phyloP scores from a whole-genome alignment of 2,113 vertebrate genomes.

The Madoqua kirkii region DNA sequence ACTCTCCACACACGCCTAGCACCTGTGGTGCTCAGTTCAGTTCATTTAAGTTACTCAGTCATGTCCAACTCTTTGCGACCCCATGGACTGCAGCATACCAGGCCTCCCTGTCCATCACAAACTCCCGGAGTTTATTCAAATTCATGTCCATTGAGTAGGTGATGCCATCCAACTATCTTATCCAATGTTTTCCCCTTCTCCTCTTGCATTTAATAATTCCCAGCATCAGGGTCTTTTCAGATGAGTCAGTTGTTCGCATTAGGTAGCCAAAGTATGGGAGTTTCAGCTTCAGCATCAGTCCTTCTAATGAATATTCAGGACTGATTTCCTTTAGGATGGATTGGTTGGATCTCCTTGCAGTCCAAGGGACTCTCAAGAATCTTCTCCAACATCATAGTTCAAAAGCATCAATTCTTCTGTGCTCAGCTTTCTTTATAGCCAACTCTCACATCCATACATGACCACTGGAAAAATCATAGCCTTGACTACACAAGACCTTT shows the following conservation, averaged over 20 bases:
- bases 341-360: neutral
- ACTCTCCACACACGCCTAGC: neutral
- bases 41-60: neutral
- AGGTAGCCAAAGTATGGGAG: neutral
- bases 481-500: neutral
- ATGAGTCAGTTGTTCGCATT: neutral
- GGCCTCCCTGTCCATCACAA: neutral
- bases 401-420: neutral
- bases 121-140: neutral
- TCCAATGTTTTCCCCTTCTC: neutral
- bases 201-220: neutral
- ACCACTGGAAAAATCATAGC: neutral
- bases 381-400: neutral
- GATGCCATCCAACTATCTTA: neutral
- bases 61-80: accelerated
- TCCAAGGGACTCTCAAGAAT: neutral
- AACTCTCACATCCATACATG: neutral
- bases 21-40: neutral
- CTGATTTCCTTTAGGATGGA: neutral
- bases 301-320: neutral
- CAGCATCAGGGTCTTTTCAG: neutral
- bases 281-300: neutral
- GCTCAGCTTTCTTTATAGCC: neutral
- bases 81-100: neutral
- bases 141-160: neutral